Conservation (phyloP, 1,140 invertebrate species). For the Lysiphlebus fabarum region DNA sequence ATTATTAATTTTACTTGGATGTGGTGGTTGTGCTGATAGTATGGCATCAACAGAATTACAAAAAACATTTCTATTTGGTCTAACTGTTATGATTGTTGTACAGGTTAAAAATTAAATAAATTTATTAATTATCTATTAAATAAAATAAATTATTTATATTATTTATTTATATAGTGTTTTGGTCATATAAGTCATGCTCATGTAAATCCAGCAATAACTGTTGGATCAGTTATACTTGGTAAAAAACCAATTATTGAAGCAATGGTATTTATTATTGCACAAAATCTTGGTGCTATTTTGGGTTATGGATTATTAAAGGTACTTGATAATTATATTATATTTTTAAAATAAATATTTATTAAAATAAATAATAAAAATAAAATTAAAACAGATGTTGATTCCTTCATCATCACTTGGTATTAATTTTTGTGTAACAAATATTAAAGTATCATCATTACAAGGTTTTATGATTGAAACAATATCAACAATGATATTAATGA, state of each 20-base stretch:
- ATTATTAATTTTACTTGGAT: conserved; percentile 71
- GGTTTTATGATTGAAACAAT: conserved; percentile 63
- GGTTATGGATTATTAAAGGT: conserved; percentile 66
- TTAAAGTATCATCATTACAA: conserved; percentile 52
- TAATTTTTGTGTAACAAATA: conserved; percentile 60
- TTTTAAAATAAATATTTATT: not conserved
- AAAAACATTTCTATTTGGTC: conserved; percentile 65
- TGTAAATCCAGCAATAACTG: conserved; percentile 75
- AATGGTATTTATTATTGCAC: conserved; percentile 67
- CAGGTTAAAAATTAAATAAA: conserved; percentile 52
- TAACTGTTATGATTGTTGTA: conserved; percentile 65
- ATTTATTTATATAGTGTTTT: conserved; percentile 54
- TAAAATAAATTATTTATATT: conserved; percentile 9
- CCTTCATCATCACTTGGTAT: conserved; percentile 37
- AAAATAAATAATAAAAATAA: not conserved
- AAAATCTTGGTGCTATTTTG: conserved; percentile 65
- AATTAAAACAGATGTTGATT: no score
- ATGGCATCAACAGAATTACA: conserved; percentile 55
- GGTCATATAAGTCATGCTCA: conserved; percentile 68
- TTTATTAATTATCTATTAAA: not conserved
- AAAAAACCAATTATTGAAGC: conserved; percentile 64
- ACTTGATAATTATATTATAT: conserved; percentile 1
- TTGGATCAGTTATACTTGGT: conserved; percentile 65
- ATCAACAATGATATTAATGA: conserved; percentile 66
- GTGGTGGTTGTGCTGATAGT: conserved; percentile 61